Percentiles rank a stretch among this genome's conserved stretches.
Evolutionary conservation across 2,113 vertebrate species (phyloP).

Genomic region (Atrichornis clamosus): DNA sequence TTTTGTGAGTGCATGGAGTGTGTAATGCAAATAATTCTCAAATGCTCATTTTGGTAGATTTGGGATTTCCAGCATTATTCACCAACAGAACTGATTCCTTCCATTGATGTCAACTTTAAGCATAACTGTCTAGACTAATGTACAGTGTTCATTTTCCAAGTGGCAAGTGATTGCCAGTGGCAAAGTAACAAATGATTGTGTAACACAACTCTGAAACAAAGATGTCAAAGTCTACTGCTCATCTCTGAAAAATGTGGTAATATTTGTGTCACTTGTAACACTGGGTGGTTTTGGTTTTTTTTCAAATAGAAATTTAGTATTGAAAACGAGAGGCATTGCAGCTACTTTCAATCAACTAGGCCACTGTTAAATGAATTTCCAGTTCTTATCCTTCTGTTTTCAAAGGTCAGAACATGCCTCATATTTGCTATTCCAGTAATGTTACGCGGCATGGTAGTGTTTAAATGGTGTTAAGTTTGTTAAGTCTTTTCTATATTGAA

Average conservation of each 20-base stretch:
- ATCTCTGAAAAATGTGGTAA: background rate
- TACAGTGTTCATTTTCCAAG: background rate
- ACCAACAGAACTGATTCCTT: background rate
- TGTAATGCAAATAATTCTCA: background rate
- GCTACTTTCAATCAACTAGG: background rate
- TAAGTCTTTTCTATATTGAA: background rate
- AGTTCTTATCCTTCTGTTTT: background rate
- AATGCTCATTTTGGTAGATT: background rate
- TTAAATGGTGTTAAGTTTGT: background rate
- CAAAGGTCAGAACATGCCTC: background rate
- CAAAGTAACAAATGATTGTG: background rate
- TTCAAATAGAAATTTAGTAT: background rate
- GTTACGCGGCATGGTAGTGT: background rate
- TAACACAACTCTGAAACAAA: background rate
- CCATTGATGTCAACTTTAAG: background rate
- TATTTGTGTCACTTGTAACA: background rate
- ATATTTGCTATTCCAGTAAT: background rate
- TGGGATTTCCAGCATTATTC: background rate
- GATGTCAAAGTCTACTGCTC: background rate
- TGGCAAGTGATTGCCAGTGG: background rate
- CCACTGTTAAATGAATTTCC: background rate
- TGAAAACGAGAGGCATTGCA: background rate
- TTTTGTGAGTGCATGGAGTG: background rate
- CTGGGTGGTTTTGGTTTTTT: background rate
- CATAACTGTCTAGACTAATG: background rate